Percentiles rank a stretch among this genome's conserved stretches.
These are phyloP conservation scores for Merodon equestris DNA, from an alignment of 2,888 invertebrate species.

Conservation along the genomic window DNA sequence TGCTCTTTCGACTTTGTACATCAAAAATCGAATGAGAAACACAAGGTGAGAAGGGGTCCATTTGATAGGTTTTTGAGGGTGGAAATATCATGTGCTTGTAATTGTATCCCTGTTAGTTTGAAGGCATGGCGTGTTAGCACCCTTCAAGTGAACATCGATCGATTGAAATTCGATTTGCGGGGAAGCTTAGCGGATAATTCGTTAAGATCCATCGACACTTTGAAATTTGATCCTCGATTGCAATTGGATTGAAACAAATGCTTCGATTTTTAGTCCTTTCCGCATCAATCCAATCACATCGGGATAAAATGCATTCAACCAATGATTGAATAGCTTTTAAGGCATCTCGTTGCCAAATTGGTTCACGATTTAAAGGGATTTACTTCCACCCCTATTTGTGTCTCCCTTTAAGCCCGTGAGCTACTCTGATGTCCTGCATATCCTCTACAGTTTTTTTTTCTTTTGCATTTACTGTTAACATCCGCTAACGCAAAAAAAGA, in stretches of 20 bases:
- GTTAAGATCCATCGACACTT: neutral
- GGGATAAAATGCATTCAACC: neutral
- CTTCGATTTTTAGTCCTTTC: neutral
- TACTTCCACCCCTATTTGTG: neutral
- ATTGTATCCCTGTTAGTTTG: slow-evolving; percentile 35
- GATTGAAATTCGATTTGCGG: slow-evolving; percentile 33
- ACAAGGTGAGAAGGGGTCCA: slow-evolving; percentile 5
- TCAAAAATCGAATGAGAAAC: slow-evolving; percentile 28
- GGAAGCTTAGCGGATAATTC: slow-evolving; percentile 1
- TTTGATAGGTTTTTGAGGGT: slow-evolving; percentile 7
- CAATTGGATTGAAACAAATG: slow-evolving; percentile 21
- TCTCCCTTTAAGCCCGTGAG: neutral
- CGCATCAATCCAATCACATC: no score
- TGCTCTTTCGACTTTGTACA: slow-evolving; percentile 60
- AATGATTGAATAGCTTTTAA: neutral
- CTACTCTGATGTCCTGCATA: no score
- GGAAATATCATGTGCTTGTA: slow-evolving; percentile 38
- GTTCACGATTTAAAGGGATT: slow-evolving; percentile 8
- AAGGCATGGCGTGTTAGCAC: neutral
- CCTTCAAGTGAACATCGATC: slow-evolving; percentile 23
- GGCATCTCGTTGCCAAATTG: neutral
- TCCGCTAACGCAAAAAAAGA: slow-evolving; percentile 46
- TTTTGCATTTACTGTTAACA: slow-evolving; percentile 26
- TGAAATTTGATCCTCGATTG: slow-evolving; percentile 24
- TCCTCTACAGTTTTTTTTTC: neutral